These are phyloP conservation scores for Brotogeris chrysoptera DNA, from an alignment of 2,797 vertebrate species.

Conservation along the genomic window DNA sequence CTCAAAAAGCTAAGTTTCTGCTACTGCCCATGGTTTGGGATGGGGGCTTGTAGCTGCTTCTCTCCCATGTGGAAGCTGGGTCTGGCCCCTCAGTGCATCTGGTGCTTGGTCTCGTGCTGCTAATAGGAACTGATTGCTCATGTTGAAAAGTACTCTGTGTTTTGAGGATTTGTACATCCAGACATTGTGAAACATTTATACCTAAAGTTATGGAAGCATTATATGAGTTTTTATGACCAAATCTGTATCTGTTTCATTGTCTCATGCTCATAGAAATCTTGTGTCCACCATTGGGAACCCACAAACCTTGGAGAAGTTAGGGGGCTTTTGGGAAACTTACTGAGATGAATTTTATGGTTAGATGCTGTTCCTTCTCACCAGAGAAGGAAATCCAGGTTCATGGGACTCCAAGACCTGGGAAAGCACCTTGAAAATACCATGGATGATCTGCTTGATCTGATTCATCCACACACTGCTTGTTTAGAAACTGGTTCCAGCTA, in stretches of 20 bases:
- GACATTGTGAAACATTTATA: not conserved
- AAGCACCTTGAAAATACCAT: not conserved
- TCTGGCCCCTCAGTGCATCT: not conserved
- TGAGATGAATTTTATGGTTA: not conserved
- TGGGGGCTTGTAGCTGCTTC: not conserved
- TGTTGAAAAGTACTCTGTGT: not conserved
- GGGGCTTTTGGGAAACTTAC: not conserved
- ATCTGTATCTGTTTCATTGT: not conserved
- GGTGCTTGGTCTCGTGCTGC: not conserved
- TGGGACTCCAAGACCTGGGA: not conserved
- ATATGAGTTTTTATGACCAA: not conserved
- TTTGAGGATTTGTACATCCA: not conserved
- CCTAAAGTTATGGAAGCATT: not conserved
- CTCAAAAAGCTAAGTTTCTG: not conserved
- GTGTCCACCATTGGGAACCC: not conserved
- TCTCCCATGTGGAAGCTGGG: not conserved
- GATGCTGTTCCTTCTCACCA: not conserved
- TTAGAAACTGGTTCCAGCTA: not conserved
- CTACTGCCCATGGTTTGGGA: not conserved
- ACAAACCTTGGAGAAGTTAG: not conserved
- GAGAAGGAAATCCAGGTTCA: not conserved
- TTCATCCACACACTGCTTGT: not conserved
- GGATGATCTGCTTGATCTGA: not conserved
- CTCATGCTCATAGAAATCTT: not conserved
- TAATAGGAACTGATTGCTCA: not conserved